Percentiles rank a stretch among this genome's conserved stretches.
These are phyloP conservation scores for Aldrovandia affinis DNA, from an alignment of 2,797 vertebrate genomes.

Conservation along the genomic window DNA sequence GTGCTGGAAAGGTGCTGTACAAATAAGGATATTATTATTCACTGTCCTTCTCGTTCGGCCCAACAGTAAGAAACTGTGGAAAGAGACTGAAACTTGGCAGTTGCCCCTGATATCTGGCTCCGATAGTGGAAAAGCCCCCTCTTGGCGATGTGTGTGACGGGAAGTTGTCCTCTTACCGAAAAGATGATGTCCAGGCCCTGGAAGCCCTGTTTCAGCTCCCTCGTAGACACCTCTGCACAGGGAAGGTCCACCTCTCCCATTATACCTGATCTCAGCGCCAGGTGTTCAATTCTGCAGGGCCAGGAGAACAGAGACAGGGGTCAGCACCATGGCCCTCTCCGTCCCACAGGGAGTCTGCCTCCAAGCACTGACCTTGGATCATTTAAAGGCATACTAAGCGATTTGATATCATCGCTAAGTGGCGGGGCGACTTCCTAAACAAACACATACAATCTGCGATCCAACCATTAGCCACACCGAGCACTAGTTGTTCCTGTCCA, in stretches of 20 bases:
- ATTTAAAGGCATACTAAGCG: too few relatives aligned
- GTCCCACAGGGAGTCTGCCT: background rate
- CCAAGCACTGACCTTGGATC: background rate
- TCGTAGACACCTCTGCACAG: slow-evolving; percentile 51
- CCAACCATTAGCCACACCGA: too few relatives aligned
- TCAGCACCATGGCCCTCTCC: background rate
- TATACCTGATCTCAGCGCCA: slow-evolving; percentile 23
- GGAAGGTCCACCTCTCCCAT: slow-evolving; percentile 27
- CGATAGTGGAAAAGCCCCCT: too few relatives aligned
- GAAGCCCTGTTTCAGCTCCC: slow-evolving; percentile 57
- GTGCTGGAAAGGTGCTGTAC: too few relatives aligned
- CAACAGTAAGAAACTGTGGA: background rate
- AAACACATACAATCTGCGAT: too few relatives aligned
- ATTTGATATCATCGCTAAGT: too few relatives aligned
- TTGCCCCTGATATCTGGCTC: background rate
- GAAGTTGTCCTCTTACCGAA: slow-evolving; percentile 57
- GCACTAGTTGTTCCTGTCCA: too few relatives aligned
- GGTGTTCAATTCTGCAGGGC: slow-evolving; percentile 47
- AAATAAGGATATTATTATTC: too few relatives aligned
- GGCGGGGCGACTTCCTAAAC: too few relatives aligned
- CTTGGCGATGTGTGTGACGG: background rate
- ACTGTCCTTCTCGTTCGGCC: too few relatives aligned
- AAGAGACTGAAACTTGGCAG: background rate
- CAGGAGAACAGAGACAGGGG: slow-evolving; percentile 34
- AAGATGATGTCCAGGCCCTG: slow-evolving; percentile 49